A percentile compares a stretch with the other conserved stretches of the same genome.
These are phyloP conservation scores for Saccopteryx bilineata DNA, from an alignment of 2,113 vertebrate genomes.

Conservation along the genomic window DNA sequence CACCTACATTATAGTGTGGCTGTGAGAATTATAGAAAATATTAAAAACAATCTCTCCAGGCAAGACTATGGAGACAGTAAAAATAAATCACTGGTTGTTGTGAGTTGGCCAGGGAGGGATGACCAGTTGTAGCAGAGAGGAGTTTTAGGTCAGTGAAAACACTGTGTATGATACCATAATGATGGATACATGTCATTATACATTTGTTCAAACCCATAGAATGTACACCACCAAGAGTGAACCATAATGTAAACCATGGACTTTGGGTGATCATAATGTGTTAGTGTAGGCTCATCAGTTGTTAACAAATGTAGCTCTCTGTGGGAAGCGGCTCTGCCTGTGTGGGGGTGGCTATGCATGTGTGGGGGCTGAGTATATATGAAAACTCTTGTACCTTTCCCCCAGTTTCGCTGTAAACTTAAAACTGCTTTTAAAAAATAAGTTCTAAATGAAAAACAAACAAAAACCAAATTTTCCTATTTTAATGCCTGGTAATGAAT, in stretches of 20 bases:
- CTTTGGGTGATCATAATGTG: not conserved
- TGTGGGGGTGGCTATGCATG: not conserved
- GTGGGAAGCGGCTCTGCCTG: not conserved
- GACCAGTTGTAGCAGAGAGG: not conserved
- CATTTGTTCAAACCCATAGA: not conserved
- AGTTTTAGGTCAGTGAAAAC: not conserved
- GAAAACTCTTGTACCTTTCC: not conserved
- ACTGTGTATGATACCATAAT: not conserved
- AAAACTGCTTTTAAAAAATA: constrained; percentile 15
- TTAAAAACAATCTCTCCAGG: not conserved
- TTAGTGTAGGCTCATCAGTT: not conserved
- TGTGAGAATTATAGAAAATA: constrained; percentile 3
- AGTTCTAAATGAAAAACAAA: not conserved
- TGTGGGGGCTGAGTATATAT: not conserved
- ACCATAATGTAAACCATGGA: not conserved
- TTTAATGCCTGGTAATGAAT: not conserved
- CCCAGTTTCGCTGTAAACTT: not conserved
- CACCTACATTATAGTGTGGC: not conserved
- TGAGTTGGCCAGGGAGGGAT: not conserved
- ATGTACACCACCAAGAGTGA: not conserved
- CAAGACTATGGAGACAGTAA: not conserved
- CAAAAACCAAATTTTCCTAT: not conserved
- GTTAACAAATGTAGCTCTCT: not conserved
- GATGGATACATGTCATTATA: not conserved
- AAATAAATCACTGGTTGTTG: not conserved